Evolutionary conservation across 1,140 invertebrate genomes (phyloP).

Genomic region (Drosophila nebulosa): DNA sequence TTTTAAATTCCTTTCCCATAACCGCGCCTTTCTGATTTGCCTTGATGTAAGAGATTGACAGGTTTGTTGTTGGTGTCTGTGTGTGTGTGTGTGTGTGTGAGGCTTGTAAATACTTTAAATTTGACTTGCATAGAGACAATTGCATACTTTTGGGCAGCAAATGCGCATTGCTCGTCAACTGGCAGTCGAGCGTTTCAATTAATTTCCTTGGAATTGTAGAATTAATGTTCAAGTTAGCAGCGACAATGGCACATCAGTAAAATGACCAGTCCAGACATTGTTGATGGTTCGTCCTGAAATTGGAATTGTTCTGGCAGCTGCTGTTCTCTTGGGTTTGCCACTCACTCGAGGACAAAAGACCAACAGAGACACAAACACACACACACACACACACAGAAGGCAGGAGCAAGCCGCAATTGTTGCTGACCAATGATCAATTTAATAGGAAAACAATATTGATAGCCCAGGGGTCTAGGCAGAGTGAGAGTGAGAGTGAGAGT

Average conservation of each 20-base stretch:
- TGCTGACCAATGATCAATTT: conserved; percentile 80
- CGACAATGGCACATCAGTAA: conserved; percentile 1
- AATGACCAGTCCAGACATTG: conserved; percentile 27
- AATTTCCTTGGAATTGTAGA: conserved; percentile 51
- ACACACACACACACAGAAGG: neutral
- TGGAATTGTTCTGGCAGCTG: neutral
- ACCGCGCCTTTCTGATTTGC: no score
- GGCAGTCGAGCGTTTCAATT: conserved; percentile 46
- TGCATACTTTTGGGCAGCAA: conserved; percentile 10
- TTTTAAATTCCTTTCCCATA: no score
- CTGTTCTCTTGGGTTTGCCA: conserved; percentile 27
- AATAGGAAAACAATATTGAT: conserved; percentile 81
- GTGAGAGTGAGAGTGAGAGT: neutral
- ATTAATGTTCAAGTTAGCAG: conserved; percentile 33
- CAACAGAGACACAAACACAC: conserved; percentile 1
- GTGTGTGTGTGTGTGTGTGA: neutral
- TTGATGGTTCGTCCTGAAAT: neutral
- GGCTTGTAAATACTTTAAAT: neutral
- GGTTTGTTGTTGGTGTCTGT: no score
- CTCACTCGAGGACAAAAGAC: conserved; percentile 20
- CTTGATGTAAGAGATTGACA: no score
- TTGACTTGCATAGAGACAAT: neutral
- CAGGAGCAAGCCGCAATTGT: conserved; percentile 58
- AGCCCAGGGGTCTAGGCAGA: conserved; percentile 25
- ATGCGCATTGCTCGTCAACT: neutral